Evolutionary conservation across 2,888 invertebrate genomes (phyloP).

Genomic region (Petrolisthes manimaculis): DNA sequence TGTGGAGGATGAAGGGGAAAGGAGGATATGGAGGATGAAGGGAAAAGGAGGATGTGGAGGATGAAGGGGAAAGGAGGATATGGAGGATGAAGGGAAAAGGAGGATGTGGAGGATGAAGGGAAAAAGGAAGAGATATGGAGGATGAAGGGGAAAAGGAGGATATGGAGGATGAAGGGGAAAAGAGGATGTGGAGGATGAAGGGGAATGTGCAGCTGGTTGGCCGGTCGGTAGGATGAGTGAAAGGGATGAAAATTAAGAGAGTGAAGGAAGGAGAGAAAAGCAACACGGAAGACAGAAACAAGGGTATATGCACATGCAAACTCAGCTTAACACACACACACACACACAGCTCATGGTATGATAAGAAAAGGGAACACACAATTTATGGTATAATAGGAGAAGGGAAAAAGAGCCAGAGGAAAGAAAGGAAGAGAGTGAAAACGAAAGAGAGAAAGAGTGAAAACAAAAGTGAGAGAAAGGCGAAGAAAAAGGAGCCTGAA

Average conservation of each 20-base stretch:
- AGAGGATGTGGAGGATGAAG: neutral
- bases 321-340: too few species aligned
- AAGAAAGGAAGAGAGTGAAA: neutral
- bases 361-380: too few species aligned
- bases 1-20: neutral
- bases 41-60: too few species aligned
- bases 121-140: neutral
- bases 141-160: neutral
- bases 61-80: neutral
- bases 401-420: neutral
- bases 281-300: too few species aligned
- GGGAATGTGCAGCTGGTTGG: too few species aligned
- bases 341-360: too few species aligned
- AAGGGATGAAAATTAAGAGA: neutral
- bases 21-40: neutral
- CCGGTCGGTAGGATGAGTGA: too few species aligned
- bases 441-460: neutral
- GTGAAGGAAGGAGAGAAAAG: neutral
- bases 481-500: conserved; percentile 4
- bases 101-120: neutral
- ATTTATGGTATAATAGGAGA: too few species aligned
- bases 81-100: neutral
- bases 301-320: too few species aligned
- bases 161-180: neutral
- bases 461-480: neutral